Evolutionary conservation across 2,888 invertebrate species (phyloP), one percentile per base, ranked within the genome.

Genomic region (Palloptera scutellata): DNA sequence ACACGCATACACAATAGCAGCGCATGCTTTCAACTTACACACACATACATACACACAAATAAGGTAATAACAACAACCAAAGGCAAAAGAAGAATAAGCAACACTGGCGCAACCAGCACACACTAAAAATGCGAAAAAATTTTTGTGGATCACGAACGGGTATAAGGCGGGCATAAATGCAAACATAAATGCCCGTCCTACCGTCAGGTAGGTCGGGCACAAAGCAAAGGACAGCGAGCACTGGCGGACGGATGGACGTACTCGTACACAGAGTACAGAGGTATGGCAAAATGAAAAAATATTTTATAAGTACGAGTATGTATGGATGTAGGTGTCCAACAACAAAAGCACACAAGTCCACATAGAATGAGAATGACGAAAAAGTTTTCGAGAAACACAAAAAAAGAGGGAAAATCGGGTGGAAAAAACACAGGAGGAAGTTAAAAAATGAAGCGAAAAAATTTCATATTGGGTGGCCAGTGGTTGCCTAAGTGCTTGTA

Each of bases 381-480:
- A 64, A 66, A 66, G 17, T 66, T 59, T 65, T 59, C n/a, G 40
- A 60, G 65, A 30, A 15, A 58, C 48, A 66, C 62, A 59, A 68
- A 62, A 69, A 64, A 64, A 67, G 57, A 54, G 75, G 69, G 63
- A 51, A 61, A 66, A 20, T 11, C 55, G 57, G 30, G 15, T 19
- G 9, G 64, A 66, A 71, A 81, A 68, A 66, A 72, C 80, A 78
- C 66, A 72, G 55, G 66, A 71, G 71, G 67, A 62, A 41, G 54
- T 51, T 20, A 17, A 57, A 17, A 55, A 41, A 40, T 13, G 45
- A 40, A 54, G 43, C 43, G 75, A 76, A 76, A 78, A 78, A 78
- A 78, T 76, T 74, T 70, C 75, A 75, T 76, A 73, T 72, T 76
- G 71, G 70, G 59, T 65, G 60, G 67, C 64, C 42, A 30, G n/a